phyloP scores from a whole-genome alignment of 2,797 vertebrate species.

The Phalanger gymnotis region DNA sequence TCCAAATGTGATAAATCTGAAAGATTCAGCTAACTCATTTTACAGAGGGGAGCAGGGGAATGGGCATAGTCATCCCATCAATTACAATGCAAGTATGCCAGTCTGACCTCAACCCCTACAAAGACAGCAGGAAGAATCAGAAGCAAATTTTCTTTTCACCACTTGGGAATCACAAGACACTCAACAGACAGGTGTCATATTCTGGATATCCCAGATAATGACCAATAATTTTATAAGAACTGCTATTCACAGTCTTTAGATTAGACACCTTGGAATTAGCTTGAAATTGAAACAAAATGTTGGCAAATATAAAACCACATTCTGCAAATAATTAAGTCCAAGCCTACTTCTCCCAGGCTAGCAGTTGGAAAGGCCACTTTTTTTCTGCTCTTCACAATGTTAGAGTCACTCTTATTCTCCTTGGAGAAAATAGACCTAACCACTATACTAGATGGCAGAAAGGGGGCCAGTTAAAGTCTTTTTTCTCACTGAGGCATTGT shows the following conservation, averaged over 20 bases:
- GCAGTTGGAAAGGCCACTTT: background rate
- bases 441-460: background rate
- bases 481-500: background rate
- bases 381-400: background rate
- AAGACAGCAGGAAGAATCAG: background rate
- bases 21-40: background rate
- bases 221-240: background rate
- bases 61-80: rapidly evolving
- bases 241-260: background rate
- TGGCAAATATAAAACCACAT: background rate
- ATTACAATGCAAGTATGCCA: background rate
- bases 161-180: background rate
- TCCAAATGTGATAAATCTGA: rapidly evolving
- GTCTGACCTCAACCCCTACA: background rate
- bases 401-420: background rate
- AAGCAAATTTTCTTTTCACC: background rate
- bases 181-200: background rate
- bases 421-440: background rate
- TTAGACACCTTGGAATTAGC: background rate
- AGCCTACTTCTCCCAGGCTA: background rate
- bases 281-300: background rate
- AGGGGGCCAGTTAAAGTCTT: background rate
- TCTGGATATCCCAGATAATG: background rate
- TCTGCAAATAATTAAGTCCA: background rate
- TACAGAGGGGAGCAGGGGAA: background rate